Evolutionary conservation across 2,888 invertebrate species (phyloP), one percentile per base, ranked within the genome.

Genomic region (Stenchaetothrips biformis): DNA sequence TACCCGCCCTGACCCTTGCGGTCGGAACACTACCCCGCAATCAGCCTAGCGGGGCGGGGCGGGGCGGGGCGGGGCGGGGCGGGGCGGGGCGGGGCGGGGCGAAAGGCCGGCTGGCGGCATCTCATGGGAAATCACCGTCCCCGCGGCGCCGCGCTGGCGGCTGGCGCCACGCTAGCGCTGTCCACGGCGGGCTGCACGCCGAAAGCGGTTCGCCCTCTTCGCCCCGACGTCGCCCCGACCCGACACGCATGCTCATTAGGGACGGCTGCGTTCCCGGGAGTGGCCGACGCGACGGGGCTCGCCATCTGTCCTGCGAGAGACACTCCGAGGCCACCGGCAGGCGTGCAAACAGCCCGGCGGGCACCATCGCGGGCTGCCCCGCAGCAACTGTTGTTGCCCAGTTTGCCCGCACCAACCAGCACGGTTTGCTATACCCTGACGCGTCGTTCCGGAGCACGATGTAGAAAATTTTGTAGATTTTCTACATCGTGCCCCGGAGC

Each of bases 91-190:
- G 59, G 13, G 18, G 59, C 59, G 21, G n/a, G 2, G 21, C 21
- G 67, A 25, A 2, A 25, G 21, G 21, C 67, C 21, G 67, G 67
- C 21, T 74, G 67, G 67, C 67, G 67, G 67, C 67, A 74, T 74
- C 67, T 74, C 67, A 21, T 74, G 67, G 67, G 67, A 74, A 74
- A 74, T 74, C 67, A 74, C 25, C 67, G 21, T 7, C 67, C 21
- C 67, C 67, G 21, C 67, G 21, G 67, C 7, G 21, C 21, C 21
- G 67, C 67, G 11, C 67, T 37, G 37, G 37, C 37, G 37, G 37
- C 37, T 37, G 37, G 37, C 37, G 37, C 37, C 37, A 37, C 37
- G 37, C 37, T 37, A 37, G 37, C 37, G 37, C 37, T 37, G 37
- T 37, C 2, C 37, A 37, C 37, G 37, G 37, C 37, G 37, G 37